Evolutionary conservation across 2,113 vertebrate genomes (phyloP).

Genomic region (Notechis scutatus): DNA sequence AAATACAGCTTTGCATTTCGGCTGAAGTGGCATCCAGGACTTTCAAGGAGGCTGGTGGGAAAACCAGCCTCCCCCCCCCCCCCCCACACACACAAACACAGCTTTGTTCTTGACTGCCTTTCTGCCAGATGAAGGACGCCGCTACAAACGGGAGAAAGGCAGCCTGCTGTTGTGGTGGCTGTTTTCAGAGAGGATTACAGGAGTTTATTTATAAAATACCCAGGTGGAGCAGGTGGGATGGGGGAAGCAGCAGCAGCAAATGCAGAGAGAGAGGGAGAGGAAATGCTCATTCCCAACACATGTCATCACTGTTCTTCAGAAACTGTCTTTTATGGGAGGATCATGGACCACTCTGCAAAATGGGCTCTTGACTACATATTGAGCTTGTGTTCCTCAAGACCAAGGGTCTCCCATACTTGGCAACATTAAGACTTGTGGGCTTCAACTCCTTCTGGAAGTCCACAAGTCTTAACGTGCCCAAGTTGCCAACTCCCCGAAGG

Average conservation of each 20-base stretch:
- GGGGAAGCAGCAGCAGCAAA: neutral
- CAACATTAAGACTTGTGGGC: neutral
- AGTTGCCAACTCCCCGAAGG: too few relatives aligned
- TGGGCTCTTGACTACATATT: too few relatives aligned
- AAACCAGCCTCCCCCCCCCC: neutral
- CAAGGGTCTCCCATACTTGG: neutral
- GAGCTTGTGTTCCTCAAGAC: neutral
- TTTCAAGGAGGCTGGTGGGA: neutral
- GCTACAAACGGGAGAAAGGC: neutral
- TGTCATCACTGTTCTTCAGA: too few relatives aligned
- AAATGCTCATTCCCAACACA: neutral
- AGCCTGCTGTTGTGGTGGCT: neutral
- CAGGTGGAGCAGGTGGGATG: slow-evolving; percentile 13
- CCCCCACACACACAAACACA: neutral
- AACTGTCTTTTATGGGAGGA: neutral
- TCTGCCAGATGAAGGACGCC: neutral
- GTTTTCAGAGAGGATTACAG: neutral
- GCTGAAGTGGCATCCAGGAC: neutral
- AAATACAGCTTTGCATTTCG: neutral
- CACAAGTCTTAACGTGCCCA: neutral
- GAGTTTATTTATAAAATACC: slow-evolving; percentile 16
- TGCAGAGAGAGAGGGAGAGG: neutral
- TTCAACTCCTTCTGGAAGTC: neutral
- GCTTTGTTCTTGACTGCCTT: neutral
- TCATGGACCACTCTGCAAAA: neutral